A percentile compares a stretch with the other conserved stretches of the same genome.
These are phyloP conservation scores for Dasysyrphus albostriatus DNA, from an alignment of 2,888 invertebrate species.

Conservation along the genomic window DNA sequence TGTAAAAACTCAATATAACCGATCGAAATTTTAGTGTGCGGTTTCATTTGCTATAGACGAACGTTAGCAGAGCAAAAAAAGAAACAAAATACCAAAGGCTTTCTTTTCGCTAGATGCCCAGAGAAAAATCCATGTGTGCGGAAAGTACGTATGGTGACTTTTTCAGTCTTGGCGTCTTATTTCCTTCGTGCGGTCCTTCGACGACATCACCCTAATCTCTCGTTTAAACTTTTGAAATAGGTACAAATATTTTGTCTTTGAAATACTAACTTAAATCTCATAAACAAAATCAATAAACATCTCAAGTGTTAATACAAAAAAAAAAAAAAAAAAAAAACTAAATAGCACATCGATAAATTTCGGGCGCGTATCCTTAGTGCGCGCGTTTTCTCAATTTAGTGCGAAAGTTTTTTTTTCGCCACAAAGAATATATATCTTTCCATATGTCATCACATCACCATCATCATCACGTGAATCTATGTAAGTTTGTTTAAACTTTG, in stretches of 20 bases:
- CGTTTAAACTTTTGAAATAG: constrained; percentile 5
- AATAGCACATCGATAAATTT: constrained; percentile 62
- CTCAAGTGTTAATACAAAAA: constrained; percentile 21
- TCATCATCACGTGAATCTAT: constrained; percentile 8
- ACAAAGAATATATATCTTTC: constrained; percentile 19
- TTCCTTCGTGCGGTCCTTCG: constrained; percentile 51
- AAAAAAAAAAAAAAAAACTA: constrained; percentile 10
- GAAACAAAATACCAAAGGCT: constrained; percentile 58
- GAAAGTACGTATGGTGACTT: constrained; percentile 47
- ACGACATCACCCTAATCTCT: neutral
- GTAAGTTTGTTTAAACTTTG: constrained; percentile 44
- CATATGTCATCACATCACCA: constrained; percentile 60
- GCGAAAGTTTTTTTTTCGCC: constrained; percentile 45
- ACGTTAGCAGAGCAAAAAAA: constrained; percentile 62
- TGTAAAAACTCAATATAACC: constrained; percentile 70
- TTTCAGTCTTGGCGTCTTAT: constrained; percentile 62
- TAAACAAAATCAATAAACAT: constrained; percentile 32
- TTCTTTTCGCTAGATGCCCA: constrained; percentile 46
- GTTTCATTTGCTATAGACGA: constrained; percentile 70
- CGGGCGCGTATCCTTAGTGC: constrained; percentile 70
- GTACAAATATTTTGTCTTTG: neutral
- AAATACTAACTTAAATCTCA: constrained; percentile 11
- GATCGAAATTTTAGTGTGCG: constrained; percentile 73
- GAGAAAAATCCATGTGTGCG: constrained; percentile 63
- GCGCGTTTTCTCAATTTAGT: constrained; percentile 65